Evolutionary conservation across 23 tunicate species (phyloP), one percentile per base, ranked within the genome.

Genomic region (Ciona savignyi): DNA sequence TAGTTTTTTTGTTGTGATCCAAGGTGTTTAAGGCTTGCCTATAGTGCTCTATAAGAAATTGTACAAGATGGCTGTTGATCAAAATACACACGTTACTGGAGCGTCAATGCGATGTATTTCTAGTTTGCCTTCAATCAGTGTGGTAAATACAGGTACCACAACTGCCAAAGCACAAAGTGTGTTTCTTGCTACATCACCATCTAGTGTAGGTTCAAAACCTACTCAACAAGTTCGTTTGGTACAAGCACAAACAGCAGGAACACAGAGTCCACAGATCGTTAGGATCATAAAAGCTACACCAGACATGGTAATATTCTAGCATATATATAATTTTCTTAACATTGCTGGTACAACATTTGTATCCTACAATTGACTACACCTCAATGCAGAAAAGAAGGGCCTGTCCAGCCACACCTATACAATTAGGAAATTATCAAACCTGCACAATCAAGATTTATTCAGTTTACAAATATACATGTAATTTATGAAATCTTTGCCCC

Each of bases 191-290:
- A 42, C 56, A 9, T 9, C 56, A 42, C 15, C 56, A 6, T 42
- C 56, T 42, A 42, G 56, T 42, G 56, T 9, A 6, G 24, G 15
- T 63, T 20, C 24, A 63, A 63, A 22, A 63, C 15, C 26, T n/a
- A 22, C 26, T 23, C 22, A 20, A 3, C 82, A 25, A 20, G 65
- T 77, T 22, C 71, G 65, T 22, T 25, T 76, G 33, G 65, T 77
- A 1, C 74, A 67, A 42, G 65, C 73, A n/a, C 2, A 73, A 23
- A 21, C 24, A 31, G 2, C 3, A 25, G 48, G 49, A 27, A 9
- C 27, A 30, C 3, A 76, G 65, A 76, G 29, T 15, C 74, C 82
- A 23, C 82, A 35, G 67, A 6, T 67, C 28, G 82, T 77, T 34
- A 70, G 82, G 24, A 21, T 77, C 3, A 77, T 77, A 2, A 77